These are phyloP conservation scores for Solenopsis fugax DNA, from an alignment of 1,140 invertebrate species.

Conservation along the genomic window DNA sequence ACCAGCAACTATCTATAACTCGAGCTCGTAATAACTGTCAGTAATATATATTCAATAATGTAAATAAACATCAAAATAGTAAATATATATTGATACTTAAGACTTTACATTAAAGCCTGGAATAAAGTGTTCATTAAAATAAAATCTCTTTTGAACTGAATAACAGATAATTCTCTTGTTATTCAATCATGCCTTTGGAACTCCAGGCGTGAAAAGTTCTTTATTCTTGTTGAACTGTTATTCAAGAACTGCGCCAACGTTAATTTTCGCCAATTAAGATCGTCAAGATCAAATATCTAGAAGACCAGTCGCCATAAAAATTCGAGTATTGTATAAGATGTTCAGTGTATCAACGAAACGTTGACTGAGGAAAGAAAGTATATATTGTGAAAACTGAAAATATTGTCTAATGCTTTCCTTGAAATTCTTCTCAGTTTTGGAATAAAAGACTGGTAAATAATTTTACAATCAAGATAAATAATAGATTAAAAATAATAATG, in stretches of 20 bases:
- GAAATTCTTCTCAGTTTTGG: neutral
- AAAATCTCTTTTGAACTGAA: neutral
- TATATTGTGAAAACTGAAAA: neutral
- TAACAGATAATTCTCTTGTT: neutral
- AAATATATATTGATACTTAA: neutral
- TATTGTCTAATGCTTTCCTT: too few relatives aligned
- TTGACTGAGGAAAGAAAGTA: neutral
- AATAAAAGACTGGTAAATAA: neutral
- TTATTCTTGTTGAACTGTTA: neutral
- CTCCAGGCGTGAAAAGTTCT: neutral
- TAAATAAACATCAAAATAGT: conserved; percentile 10
- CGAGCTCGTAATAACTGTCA: neutral
- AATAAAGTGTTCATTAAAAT: neutral
- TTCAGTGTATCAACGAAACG: neutral
- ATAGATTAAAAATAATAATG: too few relatives aligned
- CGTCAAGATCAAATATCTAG: neutral
- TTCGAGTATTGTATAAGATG: neutral
- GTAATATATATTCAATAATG: neutral
- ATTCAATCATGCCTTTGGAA: neutral
- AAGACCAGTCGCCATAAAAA: neutral
- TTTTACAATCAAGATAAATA: neutral
- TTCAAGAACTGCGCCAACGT: neutral
- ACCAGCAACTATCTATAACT: conserved; percentile 1
- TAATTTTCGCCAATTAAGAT: neutral
- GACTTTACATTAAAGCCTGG: neutral